Evolutionary conservation across 2,113 vertebrate species (phyloP).

Genomic region (Phalacrocorax pelagicus): DNA sequence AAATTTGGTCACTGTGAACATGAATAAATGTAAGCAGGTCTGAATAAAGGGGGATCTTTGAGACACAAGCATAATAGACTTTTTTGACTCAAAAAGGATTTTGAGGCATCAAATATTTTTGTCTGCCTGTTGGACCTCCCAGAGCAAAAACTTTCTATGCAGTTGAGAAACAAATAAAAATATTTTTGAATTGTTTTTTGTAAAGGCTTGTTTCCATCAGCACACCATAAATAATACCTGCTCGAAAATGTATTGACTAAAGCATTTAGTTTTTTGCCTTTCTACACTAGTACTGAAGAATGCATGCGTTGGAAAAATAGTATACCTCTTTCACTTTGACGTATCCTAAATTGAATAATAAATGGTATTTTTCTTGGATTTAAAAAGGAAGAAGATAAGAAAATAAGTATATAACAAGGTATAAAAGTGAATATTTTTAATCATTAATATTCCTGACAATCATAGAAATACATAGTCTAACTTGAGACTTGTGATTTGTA

Average conservation of each 20-base stretch:
- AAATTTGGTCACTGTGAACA: background rate
- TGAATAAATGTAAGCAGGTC: background rate
- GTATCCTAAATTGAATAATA: background rate
- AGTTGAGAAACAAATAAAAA: background rate
- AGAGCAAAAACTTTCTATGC: background rate
- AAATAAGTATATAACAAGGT: background rate
- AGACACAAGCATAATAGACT: background rate
- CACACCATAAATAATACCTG: background rate
- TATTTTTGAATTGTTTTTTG: background rate
- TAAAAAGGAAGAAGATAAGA: background rate
- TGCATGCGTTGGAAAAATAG: background rate
- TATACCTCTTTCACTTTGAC: background rate
- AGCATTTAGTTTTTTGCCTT: background rate
- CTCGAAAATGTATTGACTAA: background rate
- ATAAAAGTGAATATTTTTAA: background rate
- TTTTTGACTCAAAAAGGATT: background rate
- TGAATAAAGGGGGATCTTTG: background rate
- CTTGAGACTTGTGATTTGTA: background rate
- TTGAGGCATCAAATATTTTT: background rate
- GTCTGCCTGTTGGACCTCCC: background rate
- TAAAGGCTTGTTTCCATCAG: background rate
- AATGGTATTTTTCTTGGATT: background rate
- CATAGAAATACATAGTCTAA: background rate
- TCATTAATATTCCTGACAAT: background rate
- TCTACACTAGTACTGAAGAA: background rate